Evolutionary conservation across 2,888 invertebrate species (phyloP).

Genomic region (Merodon equestris): DNA sequence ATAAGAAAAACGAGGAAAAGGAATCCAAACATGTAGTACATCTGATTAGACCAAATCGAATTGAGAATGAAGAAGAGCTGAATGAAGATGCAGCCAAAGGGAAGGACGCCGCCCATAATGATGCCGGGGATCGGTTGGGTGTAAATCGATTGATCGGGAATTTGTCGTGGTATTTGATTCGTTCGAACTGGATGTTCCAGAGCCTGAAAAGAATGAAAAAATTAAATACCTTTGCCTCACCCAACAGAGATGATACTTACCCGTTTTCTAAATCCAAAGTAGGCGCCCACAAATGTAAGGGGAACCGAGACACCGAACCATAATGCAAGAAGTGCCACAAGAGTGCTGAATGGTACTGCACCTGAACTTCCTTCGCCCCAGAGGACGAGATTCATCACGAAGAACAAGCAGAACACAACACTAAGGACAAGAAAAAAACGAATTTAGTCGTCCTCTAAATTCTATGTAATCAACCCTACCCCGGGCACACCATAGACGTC

Average conservation of each 20-base stretch:
- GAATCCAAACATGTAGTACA: conserved; percentile 99
- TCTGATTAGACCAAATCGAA: conserved; percentile 97
- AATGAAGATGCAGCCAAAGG: conserved; percentile 98
- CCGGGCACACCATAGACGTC: conserved; percentile 97
- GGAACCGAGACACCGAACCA: conserved; percentile 99
- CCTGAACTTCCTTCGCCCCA: conserved; percentile 98
- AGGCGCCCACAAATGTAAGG: conserved; percentile 97
- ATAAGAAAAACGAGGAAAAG: conserved; percentile 98
- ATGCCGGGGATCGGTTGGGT: conserved; percentile 97
- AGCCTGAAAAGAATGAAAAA: conserved; percentile 81
- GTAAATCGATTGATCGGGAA: conserved; percentile 99
- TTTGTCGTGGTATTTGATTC: conserved; percentile 98
- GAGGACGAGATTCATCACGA: conserved; percentile 96
- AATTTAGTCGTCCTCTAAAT: background rate
- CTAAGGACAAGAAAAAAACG: conserved; percentile 81
- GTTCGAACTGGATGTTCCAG: conserved; percentile 98
- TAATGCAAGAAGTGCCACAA: conserved; percentile 94
- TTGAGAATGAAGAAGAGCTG: conserved; percentile 99
- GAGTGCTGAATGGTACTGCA: conserved; percentile 97
- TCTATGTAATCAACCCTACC: conserved; percentile 82
- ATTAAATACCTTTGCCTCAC: background rate
- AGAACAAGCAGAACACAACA: conserved; percentile 97
- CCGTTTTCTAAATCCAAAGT: conserved; percentile 98
- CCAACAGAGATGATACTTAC: conserved; percentile 80
- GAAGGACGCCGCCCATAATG: conserved; percentile 98